These are phyloP conservation scores for Micrasema longulum DNA, from an alignment of 1,140 invertebrate genomes.

Conservation along the genomic window DNA sequence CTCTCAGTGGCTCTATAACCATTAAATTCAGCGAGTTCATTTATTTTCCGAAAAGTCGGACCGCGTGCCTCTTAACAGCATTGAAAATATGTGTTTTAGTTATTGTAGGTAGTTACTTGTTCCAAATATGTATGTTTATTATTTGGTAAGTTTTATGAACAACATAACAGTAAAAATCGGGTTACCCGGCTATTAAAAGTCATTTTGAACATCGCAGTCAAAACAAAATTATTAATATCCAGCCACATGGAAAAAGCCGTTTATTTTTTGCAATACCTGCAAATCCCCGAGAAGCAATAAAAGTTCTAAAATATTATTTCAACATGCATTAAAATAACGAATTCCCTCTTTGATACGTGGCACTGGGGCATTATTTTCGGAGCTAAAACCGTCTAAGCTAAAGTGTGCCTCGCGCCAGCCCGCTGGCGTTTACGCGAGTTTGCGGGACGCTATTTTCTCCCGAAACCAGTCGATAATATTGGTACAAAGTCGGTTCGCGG, in stretches of 20 bases:
- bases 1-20: too few species aligned
- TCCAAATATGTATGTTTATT: too few species aligned
- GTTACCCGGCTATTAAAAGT: not conserved
- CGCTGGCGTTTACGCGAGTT: not conserved
- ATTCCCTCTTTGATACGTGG: conserved; percentile 37
- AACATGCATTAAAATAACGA: conserved; percentile 45
- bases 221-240: conserved; percentile 36
- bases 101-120: too few species aligned
- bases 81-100: too few species aligned
- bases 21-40: too few species aligned
- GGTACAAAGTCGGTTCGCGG: conserved; percentile 14
- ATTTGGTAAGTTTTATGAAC: too few species aligned
- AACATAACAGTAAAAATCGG: too few species aligned
- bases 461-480: conserved; percentile 31
- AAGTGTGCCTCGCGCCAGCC: not conserved
- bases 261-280: conserved; percentile 47
- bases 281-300: conserved; percentile 41
- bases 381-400: conserved; percentile 14
- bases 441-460: not conserved
- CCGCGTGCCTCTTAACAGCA: too few species aligned
- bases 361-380: conserved; percentile 16
- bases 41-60: too few species aligned
- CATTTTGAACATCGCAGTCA: not conserved
- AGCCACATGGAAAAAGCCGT: not conserved
- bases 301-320: conserved; percentile 42